Base-by-base conservation (phyloP, 2,113 vertebrate genomes). In the Ptychochromis oligacanthus region DNA sequence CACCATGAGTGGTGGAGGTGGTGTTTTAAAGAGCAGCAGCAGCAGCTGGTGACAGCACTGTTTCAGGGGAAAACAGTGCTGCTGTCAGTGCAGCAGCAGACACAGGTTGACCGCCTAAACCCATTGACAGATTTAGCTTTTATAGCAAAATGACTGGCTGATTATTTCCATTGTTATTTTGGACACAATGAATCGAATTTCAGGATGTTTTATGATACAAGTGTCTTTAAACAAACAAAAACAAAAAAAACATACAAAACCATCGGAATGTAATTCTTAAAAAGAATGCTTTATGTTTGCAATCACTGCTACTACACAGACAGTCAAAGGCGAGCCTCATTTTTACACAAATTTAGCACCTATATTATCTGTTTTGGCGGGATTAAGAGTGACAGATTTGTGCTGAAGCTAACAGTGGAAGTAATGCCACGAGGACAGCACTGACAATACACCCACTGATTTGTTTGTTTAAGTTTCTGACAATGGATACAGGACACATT, bases 401-500 rank as follows among this genome's bases (percentile, higher is more conserved):
- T 86, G 87, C 76, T 65, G 31, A 79, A 81, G 49, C 6, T 18
- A 72, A 49, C 54, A 56, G 60, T 6, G 20, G 22, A 67, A 49
- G 79, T 36, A 61, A 34, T 61, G 58, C 38, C 15, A 62, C 64
- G 14, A 46, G 75, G 58, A 84, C 11, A n/a, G 52, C 72, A 89
- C 36, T 74, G 79, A 86, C 60, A 49, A 54, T 15, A 58, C 56
- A 81, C 84, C 72, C 36, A 22, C 79, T 36, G 34, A 12, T 61
- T 49, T 86, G 82, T 84, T 77, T 77, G 55, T 80, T 58, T 85
- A 40, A 17, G 77, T 79, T 55, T 77, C 79, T 84, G 79, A 89
- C 85, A 80, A 40, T n/a, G 28, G 72, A 78, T 72, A 84, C 38
- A 79, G 84, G 64, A 80, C 34, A 82, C 54, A 80, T 90, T 86